A percentile compares a stretch with the other conserved stretches of the same genome.
Evolutionary conservation across 1,140 invertebrate genomes (phyloP).

Genomic region (Parapsyche elsis): DNA sequence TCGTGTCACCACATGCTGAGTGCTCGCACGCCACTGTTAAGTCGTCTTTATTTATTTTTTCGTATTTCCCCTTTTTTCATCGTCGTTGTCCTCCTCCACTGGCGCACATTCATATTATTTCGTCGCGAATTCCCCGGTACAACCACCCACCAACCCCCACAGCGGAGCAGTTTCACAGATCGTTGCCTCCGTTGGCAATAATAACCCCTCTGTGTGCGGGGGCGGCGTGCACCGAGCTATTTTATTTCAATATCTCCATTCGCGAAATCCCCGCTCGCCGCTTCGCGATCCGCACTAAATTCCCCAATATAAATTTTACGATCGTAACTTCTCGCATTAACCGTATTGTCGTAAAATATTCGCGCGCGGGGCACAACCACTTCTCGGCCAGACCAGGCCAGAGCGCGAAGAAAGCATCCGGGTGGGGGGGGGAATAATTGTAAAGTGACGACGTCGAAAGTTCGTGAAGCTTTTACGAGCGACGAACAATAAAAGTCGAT

Average conservation of each 20-base stretch:
- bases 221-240: not conserved
- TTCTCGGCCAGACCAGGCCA: conserved; percentile 31
- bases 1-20: conserved; percentile 38
- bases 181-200: not conserved
- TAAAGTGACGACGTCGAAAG: conserved; percentile 42
- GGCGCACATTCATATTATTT: not conserved
- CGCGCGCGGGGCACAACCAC: conserved; percentile 45
- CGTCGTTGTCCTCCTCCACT: not conserved
- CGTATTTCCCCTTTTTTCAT: not conserved
- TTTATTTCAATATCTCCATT: conserved; percentile 46
- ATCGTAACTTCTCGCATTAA: conserved; percentile 56
- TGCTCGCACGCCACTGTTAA: not conserved
- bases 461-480: conserved; percentile 53
- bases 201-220: not conserved
- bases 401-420: not conserved
- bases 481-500: conserved; percentile 45
- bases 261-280: conserved; percentile 38
- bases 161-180: conserved; percentile 29
- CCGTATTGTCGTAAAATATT: conserved; percentile 57
- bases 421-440: conserved; percentile 37
- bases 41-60: conserved; percentile 10
- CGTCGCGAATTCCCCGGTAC: not conserved
- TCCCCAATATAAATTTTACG: conserved; percentile 56
- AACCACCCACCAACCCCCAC: not conserved
- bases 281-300: conserved; percentile 46